Base-by-base conservation (phyloP, 2,888 invertebrate genomes). In the Mallateleia sp. region DNA sequence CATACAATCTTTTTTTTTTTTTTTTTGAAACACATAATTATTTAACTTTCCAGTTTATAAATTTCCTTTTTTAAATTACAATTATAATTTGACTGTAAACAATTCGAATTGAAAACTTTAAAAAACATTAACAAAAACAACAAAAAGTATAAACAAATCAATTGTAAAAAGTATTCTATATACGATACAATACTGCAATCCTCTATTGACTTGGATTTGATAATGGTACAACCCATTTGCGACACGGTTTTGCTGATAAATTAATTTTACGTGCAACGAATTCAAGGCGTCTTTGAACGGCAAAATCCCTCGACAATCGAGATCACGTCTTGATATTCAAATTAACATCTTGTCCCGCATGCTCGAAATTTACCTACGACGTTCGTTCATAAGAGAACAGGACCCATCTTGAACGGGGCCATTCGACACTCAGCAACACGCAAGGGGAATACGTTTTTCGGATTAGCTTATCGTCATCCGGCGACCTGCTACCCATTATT, bases 401-500 rank as follows among this genome's bases (percentile, higher is more conserved):
- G 69, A 69, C 42, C 56, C 72, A 66, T 62, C 82, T 85, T 79
- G 62, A 88, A 85, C 67, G 62, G 64, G 47, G 82, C 62, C 88
- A 84, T 91, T 92, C 90, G 91, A 93, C 94, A 94, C 93, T 93
- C 93, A 94, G 93, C 92, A 90, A 86, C 80, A 86, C 89, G 87
- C 89, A 89, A 89, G 90, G 64, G 90, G 94, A 95, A 95, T 95
- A 94, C 93, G 93, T 95, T 94, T 94, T 93, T 94, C 89, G 94
- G 95, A 94, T 95, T 94, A 95, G 93, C 91, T 94, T 93, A 94
- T 94, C 94, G 92, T 90, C 89, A 82, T 84, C 88, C 81, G 74
- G 77, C 74, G 87, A 91, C 91, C 90, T 91, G 87, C 89, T 90
- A 91, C 88, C 67, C 74, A 79, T 90, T 88, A 89, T 90, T 92